Base-by-base conservation (phyloP, 2,797 vertebrate genomes). In the Pseudomugil tenellus region DNA sequence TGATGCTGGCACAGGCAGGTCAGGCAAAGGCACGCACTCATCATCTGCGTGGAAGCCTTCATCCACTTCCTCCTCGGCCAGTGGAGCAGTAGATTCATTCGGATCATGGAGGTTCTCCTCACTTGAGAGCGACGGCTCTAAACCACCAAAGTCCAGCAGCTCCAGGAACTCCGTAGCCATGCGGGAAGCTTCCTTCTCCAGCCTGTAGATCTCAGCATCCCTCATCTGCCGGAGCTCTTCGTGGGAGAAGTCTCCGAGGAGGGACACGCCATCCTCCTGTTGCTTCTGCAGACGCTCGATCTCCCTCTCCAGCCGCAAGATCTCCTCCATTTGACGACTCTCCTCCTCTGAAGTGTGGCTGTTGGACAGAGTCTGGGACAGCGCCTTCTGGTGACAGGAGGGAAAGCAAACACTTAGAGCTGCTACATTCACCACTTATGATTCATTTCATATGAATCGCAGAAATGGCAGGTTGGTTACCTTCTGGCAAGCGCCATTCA, bases 241-340 rank as follows among this genome's bases (percentile, higher is more conserved):
- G 0, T 74, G 92, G n/a, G 89, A 87, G 41, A 87, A 66, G 4
- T 91, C 92, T 6, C 90, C 95, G 2, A 95, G 86, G 29, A 95
- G 91, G 32, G 95, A 95, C 64, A 96, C 93, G 17, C 95, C 94
- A 35, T 96, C 96, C 41, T 95, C 93, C 19, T 95, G 94, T 87
- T 97, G 95, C 64, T 89, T 93, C 89, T 97, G 96, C 71, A 97
- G 83, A 4, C 96, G 95, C 78, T 97, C 96, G 11, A 97, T 97
- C 92, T 97, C 96, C 70, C 93, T 93, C 88, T 97, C 96, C 65
- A 98, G 88, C 4, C 96, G 93, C 75, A 96, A 91, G 80, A 98
- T 97, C 92, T 97, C 95, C 87, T 96, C 95, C 96, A 98, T 97
- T 90, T 97, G 96, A 71, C 94, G 94, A 61, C 91, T 94, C 82